phyloP scores from a whole-genome alignment of 2,797 vertebrate genomes.

The Rhadinocentrus ornatus region DNA sequence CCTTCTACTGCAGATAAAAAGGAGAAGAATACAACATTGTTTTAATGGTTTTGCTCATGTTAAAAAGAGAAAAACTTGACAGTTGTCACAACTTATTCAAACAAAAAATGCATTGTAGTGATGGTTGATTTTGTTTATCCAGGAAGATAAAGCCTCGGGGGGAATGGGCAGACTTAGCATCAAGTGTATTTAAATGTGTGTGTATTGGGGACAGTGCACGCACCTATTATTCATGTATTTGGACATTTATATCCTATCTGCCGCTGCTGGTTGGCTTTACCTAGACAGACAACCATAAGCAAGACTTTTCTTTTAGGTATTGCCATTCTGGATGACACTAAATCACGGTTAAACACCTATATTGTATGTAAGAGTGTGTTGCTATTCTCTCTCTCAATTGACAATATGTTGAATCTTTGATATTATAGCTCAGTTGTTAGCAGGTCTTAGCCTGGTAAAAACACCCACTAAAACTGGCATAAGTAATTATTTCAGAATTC shows the following conservation, averaged over 20 bases:
- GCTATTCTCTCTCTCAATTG: no score
- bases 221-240: background rate
- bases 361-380: background rate
- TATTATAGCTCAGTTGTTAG: no score
- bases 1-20: conserved; percentile 7
- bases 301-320: background rate
- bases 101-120: conserved; percentile 11
- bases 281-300: background rate
- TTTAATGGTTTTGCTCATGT: conserved; percentile 30
- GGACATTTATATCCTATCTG: conserved; percentile 25
- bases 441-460: background rate
- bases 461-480: no score
- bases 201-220: background rate
- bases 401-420: background rate
- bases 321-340: background rate
- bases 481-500: no score
- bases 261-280: conserved; percentile 21
- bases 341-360: background rate
- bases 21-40: conserved; percentile 12
- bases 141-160: conserved; percentile 12
- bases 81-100: conserved; percentile 31
- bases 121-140: conserved; percentile 38
- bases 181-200: conserved; percentile 1
- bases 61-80: conserved; percentile 21
- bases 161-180: conserved; percentile 8